Conservation (phyloP, 1,140 invertebrate genomes). For the Vanessa atalanta region DNA sequence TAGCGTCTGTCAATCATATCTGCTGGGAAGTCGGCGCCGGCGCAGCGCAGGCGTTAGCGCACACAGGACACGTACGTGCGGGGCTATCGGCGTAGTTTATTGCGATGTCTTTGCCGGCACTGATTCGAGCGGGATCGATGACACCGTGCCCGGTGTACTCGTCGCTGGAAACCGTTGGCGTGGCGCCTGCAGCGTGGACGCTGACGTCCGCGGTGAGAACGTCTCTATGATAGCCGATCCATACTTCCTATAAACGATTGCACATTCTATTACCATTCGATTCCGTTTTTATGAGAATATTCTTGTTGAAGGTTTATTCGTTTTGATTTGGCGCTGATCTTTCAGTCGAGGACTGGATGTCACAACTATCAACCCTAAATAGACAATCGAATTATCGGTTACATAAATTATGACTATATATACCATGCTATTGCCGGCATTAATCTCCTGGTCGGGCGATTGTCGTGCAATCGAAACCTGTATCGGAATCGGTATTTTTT, state of each 20-base stretch:
- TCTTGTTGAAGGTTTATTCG: neutral
- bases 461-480: slow-evolving; percentile 8
- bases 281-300: neutral
- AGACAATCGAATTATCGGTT: no score
- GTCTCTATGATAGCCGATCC: slow-evolving; percentile 7
- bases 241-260: slow-evolving; percentile 16
- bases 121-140: slow-evolving; percentile 27
- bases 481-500: slow-evolving; percentile 16
- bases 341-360: neutral
- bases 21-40: slow-evolving; percentile 26
- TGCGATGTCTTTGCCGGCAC: neutral
- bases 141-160: slow-evolving; percentile 7
- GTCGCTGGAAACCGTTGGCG: slow-evolving; percentile 16
- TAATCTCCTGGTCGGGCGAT: neutral
- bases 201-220: slow-evolving; percentile 15
- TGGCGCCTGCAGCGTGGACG: slow-evolving; percentile 4
- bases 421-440: neutral
- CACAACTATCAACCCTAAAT: no score
- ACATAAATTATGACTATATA: no score
- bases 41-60: slow-evolving; percentile 5
- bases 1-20: slow-evolving; percentile 52
- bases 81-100: slow-evolving; percentile 14
- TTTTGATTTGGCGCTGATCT: neutral
- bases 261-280: slow-evolving; percentile 16
- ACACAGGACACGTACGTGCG: slow-evolving; percentile 10